Evolutionary conservation across 2,888 invertebrate genomes (phyloP), one percentile per base, ranked within the genome.

Genomic region (Acanthosepion esculentum): DNA sequence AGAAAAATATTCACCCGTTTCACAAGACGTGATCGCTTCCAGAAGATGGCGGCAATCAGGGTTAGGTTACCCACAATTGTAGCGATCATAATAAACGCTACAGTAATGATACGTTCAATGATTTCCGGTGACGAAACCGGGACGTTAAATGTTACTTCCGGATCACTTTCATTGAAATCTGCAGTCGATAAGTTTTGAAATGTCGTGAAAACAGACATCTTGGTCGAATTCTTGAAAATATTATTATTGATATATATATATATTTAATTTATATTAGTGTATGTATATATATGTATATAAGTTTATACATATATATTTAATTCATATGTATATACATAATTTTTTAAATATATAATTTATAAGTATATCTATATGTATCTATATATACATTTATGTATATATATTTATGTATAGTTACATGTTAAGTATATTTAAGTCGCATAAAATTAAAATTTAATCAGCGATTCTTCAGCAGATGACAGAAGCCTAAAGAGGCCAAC

Each of bases 1-100:
- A 98, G 97, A 95, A 97, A 97, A 41, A 97, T 96, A 95, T 97
- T 97, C 23, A 98, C 97, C 50, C 97, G 96, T 93, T 97, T 97
- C 20, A 97, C 96, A 26, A 97, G 96, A 41, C 97, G 96, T 29
- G 96, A 96, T 55, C 96, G 96, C 94, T 97, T 97, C 95, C 97
- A 97, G 93, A 96, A 95, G 41, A 97, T 96, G 94, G 97, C 95
- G 20, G 96, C 95, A 41, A 97, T 97, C 48, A 97, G 96, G 41
- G 97, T 96, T 7, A 96, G 96, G 96, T 97, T 97, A 20, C 97
- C 97, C 48, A 97, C 95, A n/a, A 97, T 95, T 3, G 97, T 97
- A 48, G 97, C 96, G 20, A 97, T 95, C 97, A 97, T 97, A 18
- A 97, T 96, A 18, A 96, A 94, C 18, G 96, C 94, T 10, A 96